phyloP scores from a whole-genome alignment of 92 coral and sea anemone species.

The Heliopora coerulea region DNA sequence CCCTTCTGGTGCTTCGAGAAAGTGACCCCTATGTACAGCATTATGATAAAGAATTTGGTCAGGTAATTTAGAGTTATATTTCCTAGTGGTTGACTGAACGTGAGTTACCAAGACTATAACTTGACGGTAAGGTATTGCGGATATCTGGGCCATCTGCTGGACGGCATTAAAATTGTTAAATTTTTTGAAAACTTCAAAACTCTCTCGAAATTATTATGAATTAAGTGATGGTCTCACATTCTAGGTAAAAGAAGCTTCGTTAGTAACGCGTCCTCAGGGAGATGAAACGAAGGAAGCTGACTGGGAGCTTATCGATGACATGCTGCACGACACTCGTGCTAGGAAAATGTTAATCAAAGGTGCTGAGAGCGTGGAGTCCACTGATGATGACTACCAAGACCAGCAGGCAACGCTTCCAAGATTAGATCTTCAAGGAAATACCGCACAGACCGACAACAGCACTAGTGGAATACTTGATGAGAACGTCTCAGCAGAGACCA shows the following conservation, averaged over 20 bases:
- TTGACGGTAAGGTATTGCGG: no score
- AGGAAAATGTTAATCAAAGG: neutral
- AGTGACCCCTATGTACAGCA: conserved; percentile 27
- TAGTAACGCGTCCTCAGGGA: conserved; percentile 7
- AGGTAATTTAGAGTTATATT: no score
- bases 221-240: neutral
- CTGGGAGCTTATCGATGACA: conserved; percentile 29
- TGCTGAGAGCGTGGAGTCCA: neutral
- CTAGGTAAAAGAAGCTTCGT: conserved; percentile 22
- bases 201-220: no score
- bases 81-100: no score
- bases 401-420: neutral
- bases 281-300: conserved; percentile 1
- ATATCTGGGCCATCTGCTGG: no score
- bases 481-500: neutral
- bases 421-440: neutral
- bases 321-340: neutral
- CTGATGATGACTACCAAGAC: neutral
- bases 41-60: conserved; percentile 36
- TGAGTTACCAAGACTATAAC: no score
- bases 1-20: conserved; percentile 15
- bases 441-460: no score
- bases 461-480: neutral
- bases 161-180: no score
- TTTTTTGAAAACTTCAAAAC: no score